A percentile compares a stretch with the other conserved stretches of the same genome.
Conservation (phyloP, 2,113 vertebrate genomes). For the Strix uralensis region DNA sequence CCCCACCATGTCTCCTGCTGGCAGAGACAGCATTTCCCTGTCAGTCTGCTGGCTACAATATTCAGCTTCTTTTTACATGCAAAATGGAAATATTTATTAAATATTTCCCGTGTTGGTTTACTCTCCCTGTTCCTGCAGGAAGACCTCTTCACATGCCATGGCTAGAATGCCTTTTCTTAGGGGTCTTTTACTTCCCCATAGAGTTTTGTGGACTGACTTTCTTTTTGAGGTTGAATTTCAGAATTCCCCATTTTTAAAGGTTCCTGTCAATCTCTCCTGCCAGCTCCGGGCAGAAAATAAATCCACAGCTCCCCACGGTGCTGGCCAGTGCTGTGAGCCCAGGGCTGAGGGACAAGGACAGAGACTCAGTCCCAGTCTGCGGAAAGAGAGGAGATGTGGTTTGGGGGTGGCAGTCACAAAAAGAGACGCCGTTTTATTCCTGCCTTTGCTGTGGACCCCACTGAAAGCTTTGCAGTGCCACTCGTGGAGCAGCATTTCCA, state of each 20-base stretch:
- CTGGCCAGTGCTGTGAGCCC: background rate
- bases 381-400: background rate
- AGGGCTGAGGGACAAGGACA: background rate
- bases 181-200: background rate
- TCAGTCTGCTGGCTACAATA: background rate
- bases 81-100: background rate
- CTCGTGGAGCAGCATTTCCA: background rate
- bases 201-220: background rate
- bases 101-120: background rate
- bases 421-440: background rate
- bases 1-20: fast-evolving
- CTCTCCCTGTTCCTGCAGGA: background rate
- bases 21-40: background rate
- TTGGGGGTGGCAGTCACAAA: background rate
- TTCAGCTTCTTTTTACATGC: background rate
- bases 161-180: background rate
- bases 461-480: background rate
- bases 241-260: background rate
- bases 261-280: fast-evolving
- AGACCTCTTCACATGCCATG: background rate
- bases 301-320: background rate
- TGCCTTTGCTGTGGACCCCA: background rate
- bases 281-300: background rate
- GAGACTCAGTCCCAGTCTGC: background rate
- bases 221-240: background rate